A percentile compares a stretch with the other conserved stretches of the same genome.
Evolutionary conservation across 2,888 invertebrate species (phyloP).

Genomic region (Nomada fucata): DNA sequence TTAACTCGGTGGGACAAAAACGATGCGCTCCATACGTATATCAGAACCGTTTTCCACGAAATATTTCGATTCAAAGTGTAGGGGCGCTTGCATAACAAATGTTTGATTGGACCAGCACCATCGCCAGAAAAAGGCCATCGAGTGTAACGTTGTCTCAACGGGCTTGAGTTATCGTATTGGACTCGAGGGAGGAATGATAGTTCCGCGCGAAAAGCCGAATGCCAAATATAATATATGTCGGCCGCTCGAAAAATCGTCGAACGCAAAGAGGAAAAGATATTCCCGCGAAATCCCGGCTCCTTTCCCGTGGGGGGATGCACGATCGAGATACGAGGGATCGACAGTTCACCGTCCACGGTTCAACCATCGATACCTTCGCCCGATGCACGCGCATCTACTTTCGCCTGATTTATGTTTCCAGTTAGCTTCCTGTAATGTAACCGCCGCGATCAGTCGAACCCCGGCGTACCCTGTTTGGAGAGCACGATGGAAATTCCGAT

Average conservation of each 20-base stretch:
- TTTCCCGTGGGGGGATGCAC: constrained; percentile 59
- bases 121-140: constrained; percentile 29
- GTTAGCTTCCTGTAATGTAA: constrained; percentile 11
- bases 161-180: constrained; percentile 72
- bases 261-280: constrained; percentile 58
- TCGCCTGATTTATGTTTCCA: constrained; percentile 37
- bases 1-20: too few species aligned
- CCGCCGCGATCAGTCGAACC: not conserved
- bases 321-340: constrained; percentile 65
- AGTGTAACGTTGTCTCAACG: constrained; percentile 46
- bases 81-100: not conserved
- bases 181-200: constrained; percentile 71
- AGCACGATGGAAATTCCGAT: not conserved
- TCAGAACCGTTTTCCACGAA: not conserved
- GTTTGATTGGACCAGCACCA: constrained; percentile 50
- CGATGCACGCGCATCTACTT: constrained; percentile 39
- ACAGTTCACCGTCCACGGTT: constrained; percentile 56
- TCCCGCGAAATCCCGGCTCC: constrained; percentile 58
- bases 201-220: constrained; percentile 70
- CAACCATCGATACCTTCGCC: constrained; percentile 46
- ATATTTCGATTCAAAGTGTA: not conserved
- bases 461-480: not conserved
- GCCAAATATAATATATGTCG: constrained; percentile 70
- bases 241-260: constrained; percentile 62
- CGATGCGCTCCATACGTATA: too few species aligned